Conservation (phyloP, 2,113 vertebrate species). For the Delphinus delphis region DNA sequence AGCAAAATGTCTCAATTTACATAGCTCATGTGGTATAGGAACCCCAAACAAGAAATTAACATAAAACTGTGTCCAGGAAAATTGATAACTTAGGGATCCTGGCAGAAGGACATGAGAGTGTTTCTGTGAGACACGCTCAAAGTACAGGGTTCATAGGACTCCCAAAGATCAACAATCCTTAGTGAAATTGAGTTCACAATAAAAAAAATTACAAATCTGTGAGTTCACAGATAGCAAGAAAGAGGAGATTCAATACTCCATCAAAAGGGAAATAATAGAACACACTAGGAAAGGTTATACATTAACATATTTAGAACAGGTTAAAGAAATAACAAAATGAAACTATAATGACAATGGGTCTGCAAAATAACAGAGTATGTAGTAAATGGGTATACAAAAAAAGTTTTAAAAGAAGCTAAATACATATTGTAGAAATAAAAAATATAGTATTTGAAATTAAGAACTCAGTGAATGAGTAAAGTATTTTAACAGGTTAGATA, state of each 20-base stretch:
- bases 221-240: not conserved
- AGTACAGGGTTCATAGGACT: not conserved
- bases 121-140: not conserved
- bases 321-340: slow-evolving; percentile 1
- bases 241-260: not conserved
- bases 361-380: not conserved
- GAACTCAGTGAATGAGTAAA: not conserved
- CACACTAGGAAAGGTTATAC: not conserved
- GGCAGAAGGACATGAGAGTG: not conserved
- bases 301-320: not conserved
- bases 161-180: not conserved
- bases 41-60: not conserved
- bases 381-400: not conserved
- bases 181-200: not conserved
- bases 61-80: not conserved
- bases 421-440: not conserved
- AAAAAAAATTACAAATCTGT: not conserved
- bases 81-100: not conserved
- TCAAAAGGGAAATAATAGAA: not conserved
- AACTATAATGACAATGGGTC: not conserved
- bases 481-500: not conserved
- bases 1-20: not conserved
- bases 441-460: not conserved
- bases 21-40: not conserved
- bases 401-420: not conserved